Percentiles rank a stretch among this genome's conserved stretches.
These are phyloP conservation scores for Lota lota DNA, from an alignment of 2,113 vertebrate species.

Conservation along the genomic window DNA sequence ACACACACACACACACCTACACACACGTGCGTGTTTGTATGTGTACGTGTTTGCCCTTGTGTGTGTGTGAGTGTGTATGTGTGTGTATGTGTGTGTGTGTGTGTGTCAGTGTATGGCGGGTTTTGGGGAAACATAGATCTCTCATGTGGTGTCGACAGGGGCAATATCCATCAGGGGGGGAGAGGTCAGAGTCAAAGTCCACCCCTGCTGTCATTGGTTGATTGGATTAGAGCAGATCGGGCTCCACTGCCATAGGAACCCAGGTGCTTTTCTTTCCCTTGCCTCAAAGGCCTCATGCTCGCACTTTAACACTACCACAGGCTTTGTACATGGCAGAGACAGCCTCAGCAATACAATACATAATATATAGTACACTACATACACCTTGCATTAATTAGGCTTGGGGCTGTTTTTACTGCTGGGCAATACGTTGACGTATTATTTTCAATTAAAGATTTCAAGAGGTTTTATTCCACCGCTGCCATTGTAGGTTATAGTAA, in stretches of 20 bases:
- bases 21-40: not conserved
- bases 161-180: slow-evolving; percentile 47
- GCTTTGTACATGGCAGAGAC: too few species aligned
- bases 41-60: too few species aligned
- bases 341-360: too few species aligned
- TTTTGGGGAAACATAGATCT: slow-evolving; percentile 14
- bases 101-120: too few species aligned
- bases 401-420: too few species aligned
- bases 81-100: too few species aligned
- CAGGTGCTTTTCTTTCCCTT: slow-evolving; percentile 54
- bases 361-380: slow-evolving; percentile 3
- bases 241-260: slow-evolving; percentile 39
- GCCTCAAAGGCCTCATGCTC: slow-evolving; percentile 28
- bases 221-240: slow-evolving; percentile 51
- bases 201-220: slow-evolving; percentile 50
- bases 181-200: slow-evolving; percentile 22
- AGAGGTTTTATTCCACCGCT: slow-evolving; percentile 10
- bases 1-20: not conserved
- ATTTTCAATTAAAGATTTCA: slow-evolving; percentile 3
- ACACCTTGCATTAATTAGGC: not conserved
- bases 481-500: slow-evolving; percentile 77
- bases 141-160: slow-evolving; percentile 43
- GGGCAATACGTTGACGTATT: too few species aligned
- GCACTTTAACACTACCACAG: too few species aligned
- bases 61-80: too few species aligned